Evolutionary conservation across 2,797 vertebrate genomes (phyloP), one percentile per base, ranked within the genome.

Genomic region (Valencia hispanica): DNA sequence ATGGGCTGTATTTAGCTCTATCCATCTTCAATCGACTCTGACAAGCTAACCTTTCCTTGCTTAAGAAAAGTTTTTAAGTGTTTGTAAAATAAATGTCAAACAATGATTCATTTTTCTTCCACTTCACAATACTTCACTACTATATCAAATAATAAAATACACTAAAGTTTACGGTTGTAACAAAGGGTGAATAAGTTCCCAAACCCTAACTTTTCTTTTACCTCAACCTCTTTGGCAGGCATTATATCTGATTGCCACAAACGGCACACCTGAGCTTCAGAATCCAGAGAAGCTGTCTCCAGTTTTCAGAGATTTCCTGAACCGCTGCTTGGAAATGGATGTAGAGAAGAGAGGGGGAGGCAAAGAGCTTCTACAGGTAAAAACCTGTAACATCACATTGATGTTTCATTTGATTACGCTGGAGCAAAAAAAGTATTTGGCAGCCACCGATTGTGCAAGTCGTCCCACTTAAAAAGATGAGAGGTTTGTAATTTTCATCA

Each of bases 221-320:
- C 66, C 14, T 85, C 43, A 72, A 80, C 12, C 36, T 0, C 18
- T 85, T 68, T 84, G 86, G 8, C 86, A 99, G 98, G 98, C 98
- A 9, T 96, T 99, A 57, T 99, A 99, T 92, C 95, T 99, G 89
- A 99, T 99, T 89, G 98, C 98, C 89, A 99, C 98, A 72, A 99
- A 99, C 45, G 98, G 98, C 91, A 99, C 98, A 11, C 98, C 98
- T 5, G 98, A 99, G 83, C 96, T 99, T 73, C 98, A 99, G 90
- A 99, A 98, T 86, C 98, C 98, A 0, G 98, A 99, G 91, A 99
- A 99, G 87, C 94, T 99, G 77, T 98, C 98, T 8, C 97, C 97
- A 2, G 96, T 98, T 91, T 99, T 99, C 95, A 95, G 97, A 81
- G 97, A 99, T 89, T 99, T 99, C 94, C 95, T 99, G 82, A 97